Evolutionary conservation across 2,888 invertebrate species (phyloP).

Genomic region (Pecten maximus): DNA sequence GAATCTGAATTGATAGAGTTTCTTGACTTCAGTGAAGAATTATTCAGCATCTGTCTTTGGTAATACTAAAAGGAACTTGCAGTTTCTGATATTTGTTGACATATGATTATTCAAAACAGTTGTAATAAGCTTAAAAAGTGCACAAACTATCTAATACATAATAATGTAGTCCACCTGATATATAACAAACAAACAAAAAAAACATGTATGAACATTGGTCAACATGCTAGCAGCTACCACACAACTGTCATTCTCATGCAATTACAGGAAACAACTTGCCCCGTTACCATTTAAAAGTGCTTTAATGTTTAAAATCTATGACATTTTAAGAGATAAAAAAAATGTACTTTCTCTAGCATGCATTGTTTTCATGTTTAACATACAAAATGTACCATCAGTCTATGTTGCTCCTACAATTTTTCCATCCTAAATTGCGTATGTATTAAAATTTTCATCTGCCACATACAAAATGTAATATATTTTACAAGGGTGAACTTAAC

Average conservation of each 20-base stretch:
- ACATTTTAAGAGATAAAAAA: neutral
- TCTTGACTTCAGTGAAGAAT: no score
- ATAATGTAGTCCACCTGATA: neutral
- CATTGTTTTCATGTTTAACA: neutral
- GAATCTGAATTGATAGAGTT: no score
- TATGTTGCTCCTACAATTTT: neutral
- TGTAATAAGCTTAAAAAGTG: conserved; percentile 29
- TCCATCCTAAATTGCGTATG: neutral
- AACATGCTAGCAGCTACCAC: neutral
- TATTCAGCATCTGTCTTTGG: no score
- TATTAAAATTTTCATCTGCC: neutral
- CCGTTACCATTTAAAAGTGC: neutral
- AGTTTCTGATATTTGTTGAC: no score
- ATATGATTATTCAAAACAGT: neutral
- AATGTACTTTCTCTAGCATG: neutral
- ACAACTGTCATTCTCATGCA: neutral
- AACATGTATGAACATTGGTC: neutral
- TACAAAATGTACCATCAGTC: no score
- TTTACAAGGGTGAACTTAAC: neutral
- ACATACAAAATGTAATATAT: neutral
- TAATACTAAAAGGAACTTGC: neutral
- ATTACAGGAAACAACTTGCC: neutral
- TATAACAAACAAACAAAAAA: neutral
- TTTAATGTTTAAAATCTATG: neutral
- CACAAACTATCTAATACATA: neutral